These are phyloP conservation scores for Mycteria americana DNA, from an alignment of 2,797 vertebrate genomes.

Conservation along the genomic window DNA sequence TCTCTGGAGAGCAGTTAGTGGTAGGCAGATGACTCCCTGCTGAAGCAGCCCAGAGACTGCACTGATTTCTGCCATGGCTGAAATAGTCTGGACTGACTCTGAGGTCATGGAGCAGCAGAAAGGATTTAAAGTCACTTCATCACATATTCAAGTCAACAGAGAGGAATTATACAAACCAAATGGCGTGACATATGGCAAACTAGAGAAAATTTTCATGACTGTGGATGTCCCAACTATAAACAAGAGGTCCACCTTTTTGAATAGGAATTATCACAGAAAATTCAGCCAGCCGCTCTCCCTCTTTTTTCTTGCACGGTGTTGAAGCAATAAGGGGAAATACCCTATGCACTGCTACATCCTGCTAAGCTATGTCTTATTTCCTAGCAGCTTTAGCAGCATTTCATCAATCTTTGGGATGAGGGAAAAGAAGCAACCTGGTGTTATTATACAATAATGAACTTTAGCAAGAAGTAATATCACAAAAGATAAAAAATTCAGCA, in stretches of 20 bases:
- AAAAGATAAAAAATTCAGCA: background rate
- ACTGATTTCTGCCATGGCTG: background rate
- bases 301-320: background rate
- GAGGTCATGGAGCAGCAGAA: background rate
- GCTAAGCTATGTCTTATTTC: background rate
- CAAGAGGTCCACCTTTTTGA: background rate
- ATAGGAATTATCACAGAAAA: background rate
- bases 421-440: background rate
- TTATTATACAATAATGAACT: background rate
- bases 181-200: background rate
- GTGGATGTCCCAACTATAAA: background rate
- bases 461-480: background rate
- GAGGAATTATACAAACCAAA: background rate
- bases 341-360: background rate
- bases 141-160: background rate
- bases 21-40: background rate
- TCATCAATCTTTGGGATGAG: background rate
- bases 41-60: background rate
- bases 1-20: background rate
- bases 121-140: background rate
- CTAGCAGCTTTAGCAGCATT: background rate
- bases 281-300: background rate
- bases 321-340: background rate
- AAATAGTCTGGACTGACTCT: background rate
- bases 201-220: background rate